Conservation (phyloP, 2,888 invertebrate species). For the Shargacucullia verbasci region DNA sequence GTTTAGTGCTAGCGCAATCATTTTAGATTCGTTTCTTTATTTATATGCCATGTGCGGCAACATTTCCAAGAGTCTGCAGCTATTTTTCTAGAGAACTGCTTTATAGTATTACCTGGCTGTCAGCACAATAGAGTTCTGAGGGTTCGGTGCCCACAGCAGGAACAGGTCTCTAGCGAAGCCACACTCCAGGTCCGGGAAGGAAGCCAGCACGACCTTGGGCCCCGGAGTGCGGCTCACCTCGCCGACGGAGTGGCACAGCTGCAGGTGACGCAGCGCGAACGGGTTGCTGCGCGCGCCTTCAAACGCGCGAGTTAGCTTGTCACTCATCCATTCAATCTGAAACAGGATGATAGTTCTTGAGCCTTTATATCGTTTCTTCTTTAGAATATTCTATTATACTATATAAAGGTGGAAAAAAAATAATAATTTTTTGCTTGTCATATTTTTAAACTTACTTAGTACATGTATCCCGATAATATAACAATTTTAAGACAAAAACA, state of each 20-base stretch:
- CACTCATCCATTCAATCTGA: conserved; percentile 99
- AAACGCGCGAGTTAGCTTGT: conserved; percentile 97
- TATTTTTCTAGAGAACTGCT: neutral
- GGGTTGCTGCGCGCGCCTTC: conserved; percentile 98
- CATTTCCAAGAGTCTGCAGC: too few species aligned
- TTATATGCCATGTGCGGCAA: too few species aligned
- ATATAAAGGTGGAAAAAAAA: too few species aligned
- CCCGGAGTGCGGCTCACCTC: conserved; percentile 93
- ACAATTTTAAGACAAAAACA: too few species aligned
- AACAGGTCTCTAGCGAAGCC: conserved; percentile 98
- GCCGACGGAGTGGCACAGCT: conserved; percentile 96
- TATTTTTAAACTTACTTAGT: too few species aligned
- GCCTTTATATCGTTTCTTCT: too few species aligned
- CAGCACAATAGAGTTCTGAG: conserved; percentile 97
- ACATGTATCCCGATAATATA: too few species aligned
- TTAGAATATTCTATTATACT: too few species aligned
- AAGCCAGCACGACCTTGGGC: conserved; percentile 97
- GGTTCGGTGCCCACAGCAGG: conserved; percentile 96
- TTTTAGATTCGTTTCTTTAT: too few species aligned
- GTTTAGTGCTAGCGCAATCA: too few species aligned
- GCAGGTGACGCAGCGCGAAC: conserved; percentile 97
- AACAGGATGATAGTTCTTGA: neutral
- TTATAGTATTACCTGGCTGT: conserved; percentile 91
- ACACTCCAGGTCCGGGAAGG: conserved; percentile 97
- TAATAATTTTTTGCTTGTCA: too few species aligned